These are phyloP conservation scores for Melieria crassipennis DNA, from an alignment of 2,888 invertebrate species.

Conservation along the genomic window DNA sequence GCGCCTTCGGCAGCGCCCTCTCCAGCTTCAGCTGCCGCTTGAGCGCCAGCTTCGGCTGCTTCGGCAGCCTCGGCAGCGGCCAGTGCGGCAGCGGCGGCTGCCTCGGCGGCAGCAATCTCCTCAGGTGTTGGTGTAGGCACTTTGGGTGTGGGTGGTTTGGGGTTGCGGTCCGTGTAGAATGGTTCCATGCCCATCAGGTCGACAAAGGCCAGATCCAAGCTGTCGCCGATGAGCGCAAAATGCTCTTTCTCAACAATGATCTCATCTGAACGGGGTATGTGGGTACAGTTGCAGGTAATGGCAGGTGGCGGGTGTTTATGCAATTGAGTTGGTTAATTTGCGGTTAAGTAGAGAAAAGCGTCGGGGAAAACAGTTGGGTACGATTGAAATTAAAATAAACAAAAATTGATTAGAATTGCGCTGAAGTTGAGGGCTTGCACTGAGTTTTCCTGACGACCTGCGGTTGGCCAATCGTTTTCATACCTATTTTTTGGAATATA, in stretches of 20 bases:
- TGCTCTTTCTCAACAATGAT: conserved; percentile 88
- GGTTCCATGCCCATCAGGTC: conserved; percentile 76
- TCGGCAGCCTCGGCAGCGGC: conserved; percentile 44
- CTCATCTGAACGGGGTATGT: conserved; percentile 71
- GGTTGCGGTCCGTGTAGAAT: conserved; percentile 63
- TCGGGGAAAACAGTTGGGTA: conserved; percentile 1
- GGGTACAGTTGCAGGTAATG: neutral
- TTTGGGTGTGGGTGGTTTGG: conserved; percentile 65
- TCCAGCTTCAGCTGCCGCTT: conserved; percentile 43
- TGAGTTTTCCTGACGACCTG: too few relatives aligned
- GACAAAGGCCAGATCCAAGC: conserved; percentile 92
- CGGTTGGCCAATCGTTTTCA: too few relatives aligned
- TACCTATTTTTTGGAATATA: neutral
- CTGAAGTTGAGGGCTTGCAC: neutral
- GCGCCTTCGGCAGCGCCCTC: conserved; percentile 51
- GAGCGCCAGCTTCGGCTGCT: conserved; percentile 52
- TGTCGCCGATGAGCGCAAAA: conserved; percentile 92
- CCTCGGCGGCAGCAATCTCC: conserved; percentile 58
- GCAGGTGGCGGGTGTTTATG: neutral
- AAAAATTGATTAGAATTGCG: conserved; percentile 15
- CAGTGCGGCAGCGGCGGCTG: conserved; percentile 44
- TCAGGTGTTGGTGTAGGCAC: conserved; percentile 61
- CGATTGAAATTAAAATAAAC: neutral
- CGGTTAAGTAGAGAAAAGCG: conserved; percentile 22
- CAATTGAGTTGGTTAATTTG: conserved; percentile 9